These are phyloP conservation scores for Monochamus alternatus DNA, from an alignment of 2,888 invertebrate species.

Conservation along the genomic window DNA sequence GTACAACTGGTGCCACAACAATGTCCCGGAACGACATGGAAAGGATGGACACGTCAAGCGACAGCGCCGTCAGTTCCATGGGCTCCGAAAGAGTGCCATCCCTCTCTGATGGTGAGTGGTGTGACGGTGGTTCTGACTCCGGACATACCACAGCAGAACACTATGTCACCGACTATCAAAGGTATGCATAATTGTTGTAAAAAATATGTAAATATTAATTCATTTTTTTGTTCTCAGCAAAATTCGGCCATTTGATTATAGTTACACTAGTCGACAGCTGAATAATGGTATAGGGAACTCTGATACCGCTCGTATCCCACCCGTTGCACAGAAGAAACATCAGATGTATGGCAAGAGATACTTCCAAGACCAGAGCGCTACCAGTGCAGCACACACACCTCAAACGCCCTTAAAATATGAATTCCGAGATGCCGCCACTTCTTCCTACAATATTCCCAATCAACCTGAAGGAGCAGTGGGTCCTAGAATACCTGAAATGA, in stretches of 20 bases:
- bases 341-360: constrained; percentile 93
- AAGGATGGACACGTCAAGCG: constrained; percentile 88
- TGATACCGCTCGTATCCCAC: constrained; percentile 75
- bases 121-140: constrained; percentile 89
- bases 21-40: constrained; percentile 74
- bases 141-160: constrained; percentile 77
- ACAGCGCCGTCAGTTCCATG: constrained; percentile 95
- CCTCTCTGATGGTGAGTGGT: constrained; percentile 92
- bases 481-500: constrained; percentile 76
- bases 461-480: constrained; percentile 71
- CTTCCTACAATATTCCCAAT: constrained; percentile 65
- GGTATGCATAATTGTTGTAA: constrained; percentile 64
- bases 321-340: constrained; percentile 90
- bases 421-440: constrained; percentile 70
- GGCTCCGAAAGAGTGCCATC: constrained; percentile 92
- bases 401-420: constrained; percentile 74
- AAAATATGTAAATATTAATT: no score
- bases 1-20: constrained; percentile 63
- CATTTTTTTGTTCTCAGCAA: constrained; percentile 70
- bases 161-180: constrained; percentile 84
- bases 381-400: constrained; percentile 59
- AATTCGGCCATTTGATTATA: constrained; percentile 84
- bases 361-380: constrained; percentile 56
- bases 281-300: constrained; percentile 63
- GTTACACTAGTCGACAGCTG: constrained; percentile 75